Evolutionary conservation across 2,888 invertebrate species (phyloP), one percentile per base, ranked within the genome.

Genomic region (Stegophylla sp.): DNA sequence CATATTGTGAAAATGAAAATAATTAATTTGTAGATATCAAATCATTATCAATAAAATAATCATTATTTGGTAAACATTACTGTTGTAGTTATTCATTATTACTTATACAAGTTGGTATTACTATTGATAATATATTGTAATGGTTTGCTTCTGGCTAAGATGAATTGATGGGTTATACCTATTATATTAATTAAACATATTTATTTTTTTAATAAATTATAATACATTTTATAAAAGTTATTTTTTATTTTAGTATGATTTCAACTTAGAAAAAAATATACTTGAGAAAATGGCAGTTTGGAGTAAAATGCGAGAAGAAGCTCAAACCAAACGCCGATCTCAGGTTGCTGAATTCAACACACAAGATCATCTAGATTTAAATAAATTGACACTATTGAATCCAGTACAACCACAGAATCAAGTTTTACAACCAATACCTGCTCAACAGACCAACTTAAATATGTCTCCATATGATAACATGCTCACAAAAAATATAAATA

Each of bases 271-370:
- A 86, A 90, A 88, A 82, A 91, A 91, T 83, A 91, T 94, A 63
- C 87, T 93, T 83, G 88, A 90, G 63, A 92, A 92, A 88, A 90
- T 94, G 85, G 89, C 89, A 82, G 92, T 93, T 86, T 92, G 92
- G 88, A 89, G 90, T 82, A 89, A 89, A 85, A 90, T 90, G 83
- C 90, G 92, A 84, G 89, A 90, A 84, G 90, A 91, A 85, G 89
- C 90, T 83, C 88, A 91, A 83, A 89, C 88, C 83, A 88, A 90
- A 82, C 89, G 92, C 61, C 86, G 64, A 48, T 56, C 63, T 23
- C 81, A 77, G 15, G 74, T 63, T n/a, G 61, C 51, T 15, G 75
- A 82, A 34, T 79, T 79, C 3, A 71, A 61, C 71, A 61, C 10
- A 26, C 59, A 59, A 61, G 23, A 71, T 71, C 71, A 7, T 51